These are phyloP conservation scores for Drosophila stalkeri DNA, from an alignment of 2,888 invertebrate species.

Conservation along the genomic window DNA sequence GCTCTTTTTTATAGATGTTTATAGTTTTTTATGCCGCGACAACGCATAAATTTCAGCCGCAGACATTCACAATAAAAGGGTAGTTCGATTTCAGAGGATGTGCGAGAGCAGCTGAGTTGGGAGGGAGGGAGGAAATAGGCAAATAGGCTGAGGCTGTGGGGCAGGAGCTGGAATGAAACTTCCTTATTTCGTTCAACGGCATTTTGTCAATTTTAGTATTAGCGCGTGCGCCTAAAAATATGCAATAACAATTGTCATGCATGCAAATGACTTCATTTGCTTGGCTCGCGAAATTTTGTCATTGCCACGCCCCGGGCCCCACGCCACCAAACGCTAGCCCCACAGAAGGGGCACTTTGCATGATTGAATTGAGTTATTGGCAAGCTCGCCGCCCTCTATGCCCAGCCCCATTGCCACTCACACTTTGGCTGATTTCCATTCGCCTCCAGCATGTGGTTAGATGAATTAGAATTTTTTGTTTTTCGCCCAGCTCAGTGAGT, in stretches of 20 bases:
- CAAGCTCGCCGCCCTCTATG: slow-evolving; percentile 12
- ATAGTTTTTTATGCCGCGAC: slow-evolving; percentile 74
- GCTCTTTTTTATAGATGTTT: slow-evolving; percentile 74
- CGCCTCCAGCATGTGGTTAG: slow-evolving; percentile 36
- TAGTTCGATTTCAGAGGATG: slow-evolving; percentile 62
- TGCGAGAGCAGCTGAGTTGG: neutral
- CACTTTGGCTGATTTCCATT: slow-evolving; percentile 46
- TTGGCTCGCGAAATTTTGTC: slow-evolving; percentile 34
- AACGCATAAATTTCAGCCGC: slow-evolving; percentile 61
- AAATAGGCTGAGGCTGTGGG: accelerated
- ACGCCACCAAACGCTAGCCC: neutral
- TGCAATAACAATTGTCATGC: slow-evolving; percentile 83
- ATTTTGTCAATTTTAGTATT: slow-evolving; percentile 78
- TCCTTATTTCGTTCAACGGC: slow-evolving; percentile 40
- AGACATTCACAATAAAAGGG: slow-evolving; percentile 56
- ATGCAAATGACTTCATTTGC: slow-evolving; percentile 84
- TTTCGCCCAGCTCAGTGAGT: neutral
- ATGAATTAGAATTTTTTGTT: slow-evolving; percentile 59
- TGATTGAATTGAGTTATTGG: slow-evolving; percentile 80
- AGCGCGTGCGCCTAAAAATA: slow-evolving; percentile 74
- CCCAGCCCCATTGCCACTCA: neutral
- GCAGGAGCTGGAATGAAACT: neutral
- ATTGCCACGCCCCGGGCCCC: neutral
- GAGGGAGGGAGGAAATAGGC: neutral
- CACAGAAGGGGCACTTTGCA: slow-evolving; percentile 68